Evolutionary conservation across 2,113 vertebrate genomes (phyloP).

Genomic region (Aix galericulata): DNA sequence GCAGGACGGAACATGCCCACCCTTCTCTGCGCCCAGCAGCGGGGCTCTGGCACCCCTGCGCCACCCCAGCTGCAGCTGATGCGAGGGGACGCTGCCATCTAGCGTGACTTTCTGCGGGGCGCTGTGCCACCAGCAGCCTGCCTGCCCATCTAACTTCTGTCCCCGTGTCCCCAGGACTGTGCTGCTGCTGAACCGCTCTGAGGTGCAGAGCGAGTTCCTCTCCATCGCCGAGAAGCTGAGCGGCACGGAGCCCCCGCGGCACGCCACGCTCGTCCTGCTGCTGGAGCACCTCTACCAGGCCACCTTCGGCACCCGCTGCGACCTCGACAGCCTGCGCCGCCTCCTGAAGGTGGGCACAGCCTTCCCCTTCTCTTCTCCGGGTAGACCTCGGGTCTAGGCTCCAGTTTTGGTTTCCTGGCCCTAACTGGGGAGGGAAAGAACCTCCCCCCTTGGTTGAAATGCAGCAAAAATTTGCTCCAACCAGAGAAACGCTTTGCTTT

Average conservation of each 20-base stretch:
- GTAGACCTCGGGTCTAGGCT: neutral
- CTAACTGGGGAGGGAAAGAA: neutral
- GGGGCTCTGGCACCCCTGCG: neutral
- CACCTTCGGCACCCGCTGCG: slow-evolving; percentile 81
- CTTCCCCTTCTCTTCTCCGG: neutral
- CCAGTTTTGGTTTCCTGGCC: neutral
- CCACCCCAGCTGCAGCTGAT: accelerated
- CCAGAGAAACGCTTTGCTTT: neutral
- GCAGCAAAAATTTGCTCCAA: neutral
- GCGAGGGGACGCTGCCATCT: neutral
- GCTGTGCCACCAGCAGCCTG: neutral
- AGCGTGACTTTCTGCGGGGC: neutral
- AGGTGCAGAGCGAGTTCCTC: slow-evolving; percentile 88
- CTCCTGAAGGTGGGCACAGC: slow-evolving; percentile 81
- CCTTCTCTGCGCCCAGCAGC: neutral
- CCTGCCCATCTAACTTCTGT: accelerated
- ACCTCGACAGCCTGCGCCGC: slow-evolving; percentile 77
- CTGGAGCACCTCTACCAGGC: slow-evolving; percentile 92
- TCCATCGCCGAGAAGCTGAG: slow-evolving; percentile 87
- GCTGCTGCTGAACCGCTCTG: slow-evolving; percentile 87
- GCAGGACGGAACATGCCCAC: neutral
- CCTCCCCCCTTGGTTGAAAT: neutral
- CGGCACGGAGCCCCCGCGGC: slow-evolving; percentile 66
- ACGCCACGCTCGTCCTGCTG: slow-evolving; percentile 77
- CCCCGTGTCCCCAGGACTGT: slow-evolving; percentile 82